Base-by-base conservation (phyloP, 1,140 invertebrate genomes). In the Pentalonia nigronervosa region DNA sequence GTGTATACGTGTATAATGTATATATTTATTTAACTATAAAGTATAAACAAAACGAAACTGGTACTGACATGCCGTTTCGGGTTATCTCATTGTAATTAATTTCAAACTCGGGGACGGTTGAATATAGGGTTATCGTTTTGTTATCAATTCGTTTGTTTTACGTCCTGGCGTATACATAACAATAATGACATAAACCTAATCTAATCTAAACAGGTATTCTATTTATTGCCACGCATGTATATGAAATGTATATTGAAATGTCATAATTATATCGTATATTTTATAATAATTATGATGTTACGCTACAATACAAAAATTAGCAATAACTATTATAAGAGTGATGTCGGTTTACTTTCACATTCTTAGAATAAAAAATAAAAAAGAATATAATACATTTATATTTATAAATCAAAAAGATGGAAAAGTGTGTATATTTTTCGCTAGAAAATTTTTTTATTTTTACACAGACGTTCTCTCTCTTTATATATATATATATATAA, bases 61-160 rank as follows among this genome's bases (percentile, higher is more conserved):
- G 48, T 53, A 36, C 48, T 36, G 50, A 89, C 34, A 7, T 47
- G 21, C 21, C 11, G 34, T 56, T 50, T 41, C n/a, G 48, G 88
- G 88, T 53, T 89, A 89, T 89, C 88, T 89, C n/a, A 76, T 89
- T 56, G 48, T 30, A 56, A 89, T 89, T 89, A 89, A 89, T 89
- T 89, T 89, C 3, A 56, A 56, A 89, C 34, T 25, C 34, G 8
- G 88, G 11, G 9, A 17, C 20, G 20, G 86, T 45, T 50, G 23
- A 89, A 88, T 83, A 76, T 17, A 88, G 25, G 30, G 20, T 88
- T 76, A n/a, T 88, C 45, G n/a, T 88, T 88, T 34, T n/a, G 47
- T 88, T 87, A 87, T 87, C 25, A 87, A 87, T 87, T 30, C 86
- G n/a, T 88, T 88, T 50, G 86, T 88, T 88, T 88, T 50, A 30